Percentiles rank a stretch among this genome's conserved stretches.
phyloP scores from a whole-genome alignment of 1,140 invertebrate genomes.

The Gryllus bimaculatus region DNA sequence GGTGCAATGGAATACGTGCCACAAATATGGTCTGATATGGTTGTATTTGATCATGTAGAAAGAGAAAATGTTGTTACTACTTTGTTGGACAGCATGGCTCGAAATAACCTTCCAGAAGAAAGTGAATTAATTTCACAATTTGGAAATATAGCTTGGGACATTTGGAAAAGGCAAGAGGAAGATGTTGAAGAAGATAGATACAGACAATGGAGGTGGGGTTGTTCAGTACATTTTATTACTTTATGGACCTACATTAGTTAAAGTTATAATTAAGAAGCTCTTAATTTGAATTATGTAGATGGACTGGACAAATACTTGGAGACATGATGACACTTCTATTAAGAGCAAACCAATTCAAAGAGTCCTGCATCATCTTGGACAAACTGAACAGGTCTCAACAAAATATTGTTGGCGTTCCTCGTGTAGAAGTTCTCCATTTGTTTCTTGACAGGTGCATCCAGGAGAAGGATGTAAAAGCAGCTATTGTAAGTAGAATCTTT shows the following conservation, averaged over 20 bases:
- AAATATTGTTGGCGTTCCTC: slow-evolving; percentile 43
- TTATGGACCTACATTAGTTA: background rate
- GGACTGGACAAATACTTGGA: slow-evolving; percentile 47
- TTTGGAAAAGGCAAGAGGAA: slow-evolving; percentile 40
- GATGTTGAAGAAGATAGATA: slow-evolving; percentile 16
- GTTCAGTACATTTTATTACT: background rate
- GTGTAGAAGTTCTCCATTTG: slow-evolving; percentile 34
- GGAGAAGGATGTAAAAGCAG: slow-evolving; percentile 38
- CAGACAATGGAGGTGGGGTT: slow-evolving; percentile 13
- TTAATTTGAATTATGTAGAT: slow-evolving; percentile 29
- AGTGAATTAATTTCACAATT: slow-evolving; percentile 35
- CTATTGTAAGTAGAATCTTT: slow-evolving; percentile 34
- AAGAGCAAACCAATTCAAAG: slow-evolving; percentile 38
- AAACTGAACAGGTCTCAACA: slow-evolving; percentile 41
- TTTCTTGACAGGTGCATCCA: slow-evolving; percentile 40
- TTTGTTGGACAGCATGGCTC: slow-evolving; percentile 45
- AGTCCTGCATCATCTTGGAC: slow-evolving; percentile 38
- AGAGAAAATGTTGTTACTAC: slow-evolving; percentile 43
- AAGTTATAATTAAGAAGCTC: background rate
- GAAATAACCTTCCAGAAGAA: slow-evolving; percentile 39
- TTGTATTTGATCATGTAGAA: slow-evolving; percentile 51
- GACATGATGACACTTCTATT: slow-evolving; percentile 41
- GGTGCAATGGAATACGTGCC: slow-evolving; percentile 53
- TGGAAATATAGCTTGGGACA: slow-evolving; percentile 41
- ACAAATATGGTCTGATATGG: slow-evolving; percentile 67